Base-by-base conservation (phyloP, 2,888 invertebrate genomes). In the Entomobrya multifasciata region DNA sequence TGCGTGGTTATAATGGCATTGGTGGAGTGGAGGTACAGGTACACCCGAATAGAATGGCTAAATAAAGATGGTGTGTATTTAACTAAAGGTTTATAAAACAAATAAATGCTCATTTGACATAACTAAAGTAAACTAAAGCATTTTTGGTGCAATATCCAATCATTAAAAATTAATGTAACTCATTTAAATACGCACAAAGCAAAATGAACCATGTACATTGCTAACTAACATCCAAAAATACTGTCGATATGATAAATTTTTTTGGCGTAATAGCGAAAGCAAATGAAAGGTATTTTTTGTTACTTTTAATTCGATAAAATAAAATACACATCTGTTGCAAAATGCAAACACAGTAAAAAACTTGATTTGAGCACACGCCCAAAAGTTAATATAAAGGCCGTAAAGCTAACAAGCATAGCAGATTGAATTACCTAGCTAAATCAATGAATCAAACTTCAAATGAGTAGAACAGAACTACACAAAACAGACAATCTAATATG, bases 321-420 rank as follows among this genome's bases (percentile, higher is more conserved):
- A 30, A 57, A 57, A 57, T 57, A 15, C 25, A 57, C n/a, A 25
- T 25, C n/a, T n/a, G n/a, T n/a, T n/a, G 3, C 11, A 25, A 11
- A 57, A 30, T 30, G 13, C 30, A 30, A 10, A 57, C 8, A 20
- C 17, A 17, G 17, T 22, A 22, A 36, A 62, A 62, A 62, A 41
- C n/a, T n/a, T n/a, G 65, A 65, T 65, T 76, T 55, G 74, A 76
- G 74, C 55, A 76, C 55, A 76, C 74, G 74, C 74, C 74, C 74
- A 76, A 76, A n/a, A 44, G 67, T 44, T 70, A 70, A 47, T 47
- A 70, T 70, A 70, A 70, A 70, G 22, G 20, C 44, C 36, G 55
- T 55, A 55, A 74, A 76, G 36, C 55, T 55, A 76, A 76, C 74
- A 76, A 76, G 74, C 52, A 27, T n/a, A 72, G n/a, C 30, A 76